Conservation (phyloP, 2,113 vertebrate species). For the Agapornis roseicollis region DNA sequence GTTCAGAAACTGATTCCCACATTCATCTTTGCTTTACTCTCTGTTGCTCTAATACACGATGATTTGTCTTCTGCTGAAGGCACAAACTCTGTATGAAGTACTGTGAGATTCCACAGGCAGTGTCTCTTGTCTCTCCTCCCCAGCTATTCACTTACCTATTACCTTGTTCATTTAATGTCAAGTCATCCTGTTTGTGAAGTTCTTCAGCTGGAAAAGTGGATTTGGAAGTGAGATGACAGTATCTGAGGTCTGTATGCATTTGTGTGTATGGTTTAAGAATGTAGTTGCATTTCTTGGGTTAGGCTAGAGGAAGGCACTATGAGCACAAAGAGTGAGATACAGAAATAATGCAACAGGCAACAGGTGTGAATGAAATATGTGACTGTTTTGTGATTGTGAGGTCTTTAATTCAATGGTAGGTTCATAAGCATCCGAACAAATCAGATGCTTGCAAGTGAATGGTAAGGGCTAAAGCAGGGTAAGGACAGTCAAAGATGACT, state of each 20-base stretch:
- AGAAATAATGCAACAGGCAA: background rate
- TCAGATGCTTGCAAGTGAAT: background rate
- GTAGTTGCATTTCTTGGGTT: background rate
- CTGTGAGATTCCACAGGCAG: background rate
- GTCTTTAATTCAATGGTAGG: background rate
- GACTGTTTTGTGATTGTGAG: background rate
- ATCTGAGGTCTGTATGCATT: background rate
- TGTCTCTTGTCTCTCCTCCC: background rate
- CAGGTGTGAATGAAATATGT: background rate
- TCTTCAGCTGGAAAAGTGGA: background rate
- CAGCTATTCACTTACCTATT: background rate
- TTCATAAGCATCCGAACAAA: background rate
- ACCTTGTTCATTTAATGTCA: background rate
- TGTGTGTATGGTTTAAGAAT: background rate
- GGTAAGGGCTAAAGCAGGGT: background rate
- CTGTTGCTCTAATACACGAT: background rate
- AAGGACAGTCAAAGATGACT: background rate
- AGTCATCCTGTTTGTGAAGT: background rate
- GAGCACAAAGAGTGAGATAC: background rate
- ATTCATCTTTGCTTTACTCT: background rate
- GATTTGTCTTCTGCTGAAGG: conserved; percentile 7
- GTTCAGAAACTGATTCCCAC: background rate
- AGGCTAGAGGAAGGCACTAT: background rate
- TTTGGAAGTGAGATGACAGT: background rate
- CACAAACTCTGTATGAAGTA: background rate